Evolutionary conservation across 2,113 vertebrate genomes (phyloP), one percentile per base, ranked within the genome.

Genomic region (Butorides virescens): DNA sequence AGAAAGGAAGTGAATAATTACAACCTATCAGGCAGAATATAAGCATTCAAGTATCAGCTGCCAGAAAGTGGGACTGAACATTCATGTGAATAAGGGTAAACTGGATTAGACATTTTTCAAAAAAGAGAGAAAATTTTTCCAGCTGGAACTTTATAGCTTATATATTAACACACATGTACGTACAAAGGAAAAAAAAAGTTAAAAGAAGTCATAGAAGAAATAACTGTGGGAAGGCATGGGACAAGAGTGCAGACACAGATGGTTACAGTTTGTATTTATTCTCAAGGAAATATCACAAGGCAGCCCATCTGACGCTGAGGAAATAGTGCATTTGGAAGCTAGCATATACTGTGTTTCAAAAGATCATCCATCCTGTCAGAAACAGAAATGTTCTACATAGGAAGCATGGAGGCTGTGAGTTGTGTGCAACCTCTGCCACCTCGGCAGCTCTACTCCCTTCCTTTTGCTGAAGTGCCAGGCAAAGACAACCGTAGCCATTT

Each of bases 181-280:
- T 15, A 80, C 26, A 94, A 78, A 66, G 10, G 13, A 25, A 46
- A 73, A 75, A 73, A 75, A 59, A 61, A 74, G 7, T 36, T 78
- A 85, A 72, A 96, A 93, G 36, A 68, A 72, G 15, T 55, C 3
- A 5, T 16, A 27, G 68, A 83, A 92, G 39, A 86, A 94, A 56
- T 74, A 95, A 68, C n/a, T 56, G 39, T 81, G 32, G 36, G 65
- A 93, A 95, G 44, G n/a, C 29, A 76, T 13, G 15, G 27, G 23
- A 78, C 66, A 75, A 87, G 63, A 85, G 66, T 85, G 81, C 87
- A 85, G 81, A 84, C 66, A 72, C 94, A 97, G 81, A 94, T 94
- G 92, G 93, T n/a, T 91, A 36, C 36, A 56, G 53, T 78, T 88
- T 75, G 46, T 82, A 85, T 91, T 95, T 95, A 89, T 82, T 90